Percentiles rank a stretch among this genome's conserved stretches.
Evolutionary conservation across 2,888 invertebrate species (phyloP).

Genomic region (Rhamphomyia laevipes): DNA sequence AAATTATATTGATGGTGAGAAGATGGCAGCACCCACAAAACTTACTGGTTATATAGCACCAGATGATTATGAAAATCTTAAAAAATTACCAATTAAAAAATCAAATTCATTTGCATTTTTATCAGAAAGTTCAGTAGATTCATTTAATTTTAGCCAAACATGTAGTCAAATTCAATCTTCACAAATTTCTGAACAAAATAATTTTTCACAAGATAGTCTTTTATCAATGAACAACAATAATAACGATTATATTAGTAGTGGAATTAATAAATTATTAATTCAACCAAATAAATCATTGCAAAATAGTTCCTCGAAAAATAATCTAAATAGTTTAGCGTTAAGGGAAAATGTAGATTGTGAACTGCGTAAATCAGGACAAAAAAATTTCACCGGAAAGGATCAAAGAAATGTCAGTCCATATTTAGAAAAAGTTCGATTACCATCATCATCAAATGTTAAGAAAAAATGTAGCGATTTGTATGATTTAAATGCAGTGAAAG

Average conservation of each 20-base stretch:
- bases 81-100: conserved; percentile 17
- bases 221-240: neutral
- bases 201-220: neutral
- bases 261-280: conserved; percentile 15
- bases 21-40: conserved; percentile 21
- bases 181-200: conserved; percentile 1
- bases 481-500: conserved; percentile 35
- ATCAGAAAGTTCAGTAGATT: conserved; percentile 28
- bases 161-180: conserved; percentile 1
- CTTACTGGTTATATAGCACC: conserved; percentile 31
- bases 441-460: neutral
- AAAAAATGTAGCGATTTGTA: neutral
- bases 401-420: conserved; percentile 34
- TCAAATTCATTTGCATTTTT: conserved; percentile 16
- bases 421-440: conserved; percentile 1
- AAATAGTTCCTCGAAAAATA: conserved; percentile 35
- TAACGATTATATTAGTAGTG: neutral
- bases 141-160: conserved; percentile 22
- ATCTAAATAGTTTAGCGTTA: conserved; percentile 27
- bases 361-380: conserved; percentile 29
- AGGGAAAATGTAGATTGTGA: conserved; percentile 34
- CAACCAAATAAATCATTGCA: conserved; percentile 24
- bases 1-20: conserved; percentile 24
- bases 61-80: conserved; percentile 31
- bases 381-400: conserved; percentile 34